Percentiles rank a stretch among this genome's conserved stretches.
These are phyloP conservation scores for Scaptomyza tumidula DNA, from an alignment of 2,888 invertebrate species.

Conservation along the genomic window DNA sequence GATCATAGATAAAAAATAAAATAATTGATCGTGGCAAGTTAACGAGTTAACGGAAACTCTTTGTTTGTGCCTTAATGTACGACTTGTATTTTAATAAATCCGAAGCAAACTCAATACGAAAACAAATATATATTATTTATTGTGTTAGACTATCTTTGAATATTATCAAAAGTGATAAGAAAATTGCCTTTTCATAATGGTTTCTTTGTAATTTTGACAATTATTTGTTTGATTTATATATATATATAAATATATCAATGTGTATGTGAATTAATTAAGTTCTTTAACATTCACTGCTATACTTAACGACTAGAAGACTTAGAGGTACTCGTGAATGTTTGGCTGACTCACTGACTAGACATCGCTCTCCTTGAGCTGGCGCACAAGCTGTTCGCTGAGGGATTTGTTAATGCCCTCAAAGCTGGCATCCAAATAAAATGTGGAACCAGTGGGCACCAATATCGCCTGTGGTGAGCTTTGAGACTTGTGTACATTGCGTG, in stretches of 20 bases:
- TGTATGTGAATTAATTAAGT: conserved; percentile 6
- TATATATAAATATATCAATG: neutral
- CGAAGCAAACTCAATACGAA: conserved; percentile 27
- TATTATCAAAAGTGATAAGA: neutral
- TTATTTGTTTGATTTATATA: neutral
- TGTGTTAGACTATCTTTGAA: conserved; percentile 4
- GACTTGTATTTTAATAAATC: conserved; percentile 26
- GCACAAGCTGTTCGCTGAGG: conserved; percentile 82
- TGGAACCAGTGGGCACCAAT: conserved; percentile 18
- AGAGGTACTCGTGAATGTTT: conserved; percentile 26
- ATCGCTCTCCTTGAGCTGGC: conserved; percentile 81
- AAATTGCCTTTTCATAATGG: neutral
- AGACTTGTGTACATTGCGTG: conserved; percentile 77
- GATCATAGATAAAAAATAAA: conserved; percentile 58
- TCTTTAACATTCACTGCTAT: neutral
- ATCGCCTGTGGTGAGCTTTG: conserved; percentile 82
- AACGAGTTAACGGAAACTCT: neutral
- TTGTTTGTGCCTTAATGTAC: conserved; percentile 6
- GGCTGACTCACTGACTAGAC: conserved; percentile 70
- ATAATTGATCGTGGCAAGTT: no score
- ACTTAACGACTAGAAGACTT: conserved; percentile 45
- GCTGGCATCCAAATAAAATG: conserved; percentile 26
- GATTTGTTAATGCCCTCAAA: conserved; percentile 81
- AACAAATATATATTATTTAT: conserved; percentile 1
- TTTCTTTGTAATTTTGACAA: neutral